Percentiles rank a stretch among this genome's conserved stretches.
phyloP scores from a whole-genome alignment of 1,140 invertebrate genomes.

The Drosophila carrolli region DNA sequence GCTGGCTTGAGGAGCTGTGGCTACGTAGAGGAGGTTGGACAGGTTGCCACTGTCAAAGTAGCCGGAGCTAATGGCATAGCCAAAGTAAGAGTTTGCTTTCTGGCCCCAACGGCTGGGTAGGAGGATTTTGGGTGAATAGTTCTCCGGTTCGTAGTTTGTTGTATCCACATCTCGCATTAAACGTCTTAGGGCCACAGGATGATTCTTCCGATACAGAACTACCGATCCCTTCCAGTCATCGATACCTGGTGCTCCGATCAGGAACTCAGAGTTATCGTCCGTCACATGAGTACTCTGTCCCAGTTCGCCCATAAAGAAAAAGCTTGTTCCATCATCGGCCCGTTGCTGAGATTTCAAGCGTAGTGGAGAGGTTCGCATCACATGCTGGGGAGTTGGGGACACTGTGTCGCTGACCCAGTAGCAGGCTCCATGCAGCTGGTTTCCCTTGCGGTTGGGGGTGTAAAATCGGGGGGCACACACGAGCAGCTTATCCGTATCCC shows the following conservation, averaged over 20 bases:
- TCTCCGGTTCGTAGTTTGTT: no score
- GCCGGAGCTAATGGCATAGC: slow-evolving; percentile 73
- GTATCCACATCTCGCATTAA: no score
- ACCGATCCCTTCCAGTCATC: not conserved
- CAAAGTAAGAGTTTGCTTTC: slow-evolving; percentile 53
- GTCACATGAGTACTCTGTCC: slow-evolving; percentile 85
- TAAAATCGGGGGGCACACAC: slow-evolving; percentile 76
- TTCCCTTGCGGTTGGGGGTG: slow-evolving; percentile 35
- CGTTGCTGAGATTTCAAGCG: slow-evolving; percentile 24
- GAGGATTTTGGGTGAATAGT: not conserved
- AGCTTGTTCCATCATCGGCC: not conserved
- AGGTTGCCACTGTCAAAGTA: slow-evolving; percentile 63
- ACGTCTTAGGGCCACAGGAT: no score
- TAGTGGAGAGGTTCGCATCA: slow-evolving; percentile 57
- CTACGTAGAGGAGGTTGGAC: slow-evolving; percentile 61
- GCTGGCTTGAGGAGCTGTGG: slow-evolving; percentile 72
- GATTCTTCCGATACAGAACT: no score
- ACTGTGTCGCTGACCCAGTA: slow-evolving; percentile 76
- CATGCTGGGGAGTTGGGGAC: slow-evolving; percentile 33
- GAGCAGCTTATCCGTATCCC: slow-evolving; percentile 68
- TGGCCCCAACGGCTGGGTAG: not conserved
- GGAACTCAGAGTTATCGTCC: slow-evolving; percentile 83
- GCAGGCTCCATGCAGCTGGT: slow-evolving; percentile 85
- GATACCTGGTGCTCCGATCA: slow-evolving; percentile 87
- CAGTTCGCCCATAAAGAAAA: slow-evolving; percentile 85